Conservation (phyloP, 1,140 invertebrate species). For the Archivesica marissinica region DNA sequence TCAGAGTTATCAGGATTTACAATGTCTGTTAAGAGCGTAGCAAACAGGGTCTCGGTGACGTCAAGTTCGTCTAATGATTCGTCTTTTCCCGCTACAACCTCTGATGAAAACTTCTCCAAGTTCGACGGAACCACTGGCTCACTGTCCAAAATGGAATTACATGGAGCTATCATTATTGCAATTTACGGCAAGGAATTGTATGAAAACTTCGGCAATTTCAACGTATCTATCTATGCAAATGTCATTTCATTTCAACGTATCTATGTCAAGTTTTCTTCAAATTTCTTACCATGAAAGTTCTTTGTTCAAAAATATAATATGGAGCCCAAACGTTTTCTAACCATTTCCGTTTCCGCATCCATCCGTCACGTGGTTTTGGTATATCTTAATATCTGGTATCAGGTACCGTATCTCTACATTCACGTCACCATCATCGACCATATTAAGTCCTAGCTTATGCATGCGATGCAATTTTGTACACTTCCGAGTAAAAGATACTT, state of each 20-base stretch:
- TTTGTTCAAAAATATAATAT: no score
- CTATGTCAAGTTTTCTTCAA: not conserved
- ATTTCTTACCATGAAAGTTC: conserved; percentile 22
- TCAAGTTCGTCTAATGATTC: not conserved
- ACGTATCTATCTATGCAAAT: no score
- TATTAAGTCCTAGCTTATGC: no score
- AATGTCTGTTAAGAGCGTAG: not conserved
- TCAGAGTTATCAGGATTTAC: not conserved
- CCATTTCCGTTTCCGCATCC: no score
- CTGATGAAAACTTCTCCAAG: not conserved
- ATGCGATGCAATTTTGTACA: no score
- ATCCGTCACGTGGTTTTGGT: no score
- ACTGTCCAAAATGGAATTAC: conserved; percentile 50
- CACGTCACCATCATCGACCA: no score
- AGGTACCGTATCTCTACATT: no score
- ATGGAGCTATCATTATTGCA: not conserved
- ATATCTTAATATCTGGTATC: no score
- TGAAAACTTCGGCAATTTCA: not conserved
- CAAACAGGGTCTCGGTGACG: conserved; percentile 12
- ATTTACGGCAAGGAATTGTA: not conserved
- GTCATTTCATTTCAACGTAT: not conserved
- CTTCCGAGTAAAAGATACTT: no score
- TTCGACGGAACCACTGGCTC: not conserved
- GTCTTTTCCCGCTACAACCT: not conserved
- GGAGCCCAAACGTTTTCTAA: no score